A percentile compares a stretch with the other conserved stretches of the same genome.
Evolutionary conservation across 2,797 vertebrate genomes (phyloP).

Genomic region (Trichosurus vulpecula): DNA sequence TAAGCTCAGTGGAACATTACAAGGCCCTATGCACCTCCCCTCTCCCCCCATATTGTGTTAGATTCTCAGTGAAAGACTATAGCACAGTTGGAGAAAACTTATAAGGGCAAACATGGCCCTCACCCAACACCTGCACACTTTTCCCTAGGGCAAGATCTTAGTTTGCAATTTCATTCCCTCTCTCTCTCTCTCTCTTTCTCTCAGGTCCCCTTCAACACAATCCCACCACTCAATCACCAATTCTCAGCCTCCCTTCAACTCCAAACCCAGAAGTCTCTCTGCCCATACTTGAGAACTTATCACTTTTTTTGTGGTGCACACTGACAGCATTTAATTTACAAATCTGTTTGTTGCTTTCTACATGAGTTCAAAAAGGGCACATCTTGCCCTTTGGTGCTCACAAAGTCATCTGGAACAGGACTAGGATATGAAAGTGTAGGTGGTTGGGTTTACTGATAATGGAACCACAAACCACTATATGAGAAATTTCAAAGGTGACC

Average conservation of each 20-base stretch:
- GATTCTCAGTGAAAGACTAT: conserved; percentile 7
- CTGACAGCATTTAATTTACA: background rate
- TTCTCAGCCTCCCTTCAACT: background rate
- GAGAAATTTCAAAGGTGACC: conserved; percentile 66
- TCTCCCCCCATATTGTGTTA: background rate
- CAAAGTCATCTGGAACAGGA: conserved; percentile 53
- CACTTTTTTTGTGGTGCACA: background rate
- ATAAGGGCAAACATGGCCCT: background rate
- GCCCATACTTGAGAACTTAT: background rate
- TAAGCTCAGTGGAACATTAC: conserved; percentile 16
- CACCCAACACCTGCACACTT: background rate
- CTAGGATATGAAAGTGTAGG: conserved; percentile 40
- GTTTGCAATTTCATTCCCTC: background rate
- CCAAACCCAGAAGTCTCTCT: background rate
- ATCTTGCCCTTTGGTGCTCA: conserved; percentile 44
- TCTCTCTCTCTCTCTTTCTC: background rate
- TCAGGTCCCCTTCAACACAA: background rate
- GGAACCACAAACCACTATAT: conserved; percentile 29
- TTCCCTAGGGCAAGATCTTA: background rate
- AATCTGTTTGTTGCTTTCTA: background rate
- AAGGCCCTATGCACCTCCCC: background rate
- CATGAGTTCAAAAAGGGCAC: background rate
- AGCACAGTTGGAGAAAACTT: conserved; percentile 27
- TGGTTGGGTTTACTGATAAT: conserved; percentile 17
- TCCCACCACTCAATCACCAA: background rate